Conservation (phyloP, 23 tunicate species). For the Aplidium turbinatum region DNA sequence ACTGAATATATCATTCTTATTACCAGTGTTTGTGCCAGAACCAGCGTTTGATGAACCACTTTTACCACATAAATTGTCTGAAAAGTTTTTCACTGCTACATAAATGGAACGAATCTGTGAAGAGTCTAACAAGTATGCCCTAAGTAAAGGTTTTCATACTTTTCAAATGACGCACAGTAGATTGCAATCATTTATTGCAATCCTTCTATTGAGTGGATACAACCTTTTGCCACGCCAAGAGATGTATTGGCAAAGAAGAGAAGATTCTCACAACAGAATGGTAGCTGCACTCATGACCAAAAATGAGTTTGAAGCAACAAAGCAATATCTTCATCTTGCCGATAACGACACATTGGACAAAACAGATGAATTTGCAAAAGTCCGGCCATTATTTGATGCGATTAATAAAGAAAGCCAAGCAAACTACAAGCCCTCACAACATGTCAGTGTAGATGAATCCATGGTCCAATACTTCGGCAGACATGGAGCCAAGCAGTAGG, state of each 20-base stretch:
- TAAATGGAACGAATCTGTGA: background rate
- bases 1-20: too few species aligned
- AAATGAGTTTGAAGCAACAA: slow-evolving; percentile 13
- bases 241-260: slow-evolving; percentile 15
- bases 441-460: slow-evolving; percentile 27
- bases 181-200: background rate
- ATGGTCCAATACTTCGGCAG: slow-evolving; percentile 27
- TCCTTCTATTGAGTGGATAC: background rate
- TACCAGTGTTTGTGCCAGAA: too few species aligned
- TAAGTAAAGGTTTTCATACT: background rate
- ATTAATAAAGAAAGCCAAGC: background rate
- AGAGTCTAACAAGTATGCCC: background rate
- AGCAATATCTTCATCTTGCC: slow-evolving; percentile 22
- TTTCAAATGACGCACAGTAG: background rate
- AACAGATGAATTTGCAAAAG: slow-evolving; percentile 23
- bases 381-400: slow-evolving; percentile 6
- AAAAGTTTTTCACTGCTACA: background rate
- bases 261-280: background rate
- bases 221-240: too few species aligned
- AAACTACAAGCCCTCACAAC: background rate
- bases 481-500: slow-evolving; percentile 24
- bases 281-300: slow-evolving; percentile 1
- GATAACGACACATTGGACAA: slow-evolving; percentile 19
- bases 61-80: too few species aligned
- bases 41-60: too few species aligned